phyloP scores from a whole-genome alignment of 1,140 invertebrate genomes.

The Drosophila leontia region DNA sequence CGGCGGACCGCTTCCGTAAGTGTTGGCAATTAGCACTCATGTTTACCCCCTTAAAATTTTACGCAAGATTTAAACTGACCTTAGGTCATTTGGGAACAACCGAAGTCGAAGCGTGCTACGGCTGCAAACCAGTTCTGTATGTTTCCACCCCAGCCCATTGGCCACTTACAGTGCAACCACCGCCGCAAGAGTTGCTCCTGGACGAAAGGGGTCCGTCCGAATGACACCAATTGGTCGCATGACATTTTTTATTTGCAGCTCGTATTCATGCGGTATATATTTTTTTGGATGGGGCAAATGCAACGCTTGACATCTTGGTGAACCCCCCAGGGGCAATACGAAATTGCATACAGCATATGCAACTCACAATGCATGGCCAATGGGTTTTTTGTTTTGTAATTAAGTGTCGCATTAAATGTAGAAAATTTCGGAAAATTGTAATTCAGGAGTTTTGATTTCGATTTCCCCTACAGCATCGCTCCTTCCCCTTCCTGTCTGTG shows the following conservation, averaged over 20 bases:
- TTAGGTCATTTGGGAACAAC: conserved; percentile 59
- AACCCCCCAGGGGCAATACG: conserved; percentile 29
- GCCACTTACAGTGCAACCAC: conserved; percentile 49
- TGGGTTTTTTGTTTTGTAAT: background rate
- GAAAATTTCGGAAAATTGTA: background rate
- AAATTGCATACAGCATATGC: conserved; percentile 28
- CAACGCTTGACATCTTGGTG: conserved; percentile 58
- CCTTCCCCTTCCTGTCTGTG: conserved; percentile 4
- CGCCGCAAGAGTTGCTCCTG: conserved; percentile 37
- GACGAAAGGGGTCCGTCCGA: conserved; percentile 41
- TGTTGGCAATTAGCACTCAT: conserved; percentile 42
- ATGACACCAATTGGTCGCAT: conserved; percentile 65
- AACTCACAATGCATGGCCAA: conserved; percentile 1
- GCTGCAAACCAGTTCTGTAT: conserved; percentile 50
- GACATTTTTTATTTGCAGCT: conserved; percentile 48
- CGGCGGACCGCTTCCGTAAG: conserved; percentile 17
- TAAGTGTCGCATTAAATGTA: conserved; percentile 7
- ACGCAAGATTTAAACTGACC: conserved; percentile 73
- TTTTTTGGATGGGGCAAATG: conserved; percentile 49
- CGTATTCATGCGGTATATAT: conserved; percentile 10
- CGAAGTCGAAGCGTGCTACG: conserved; percentile 20
- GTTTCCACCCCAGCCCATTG: background rate
- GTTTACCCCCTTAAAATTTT: conserved; percentile 47
- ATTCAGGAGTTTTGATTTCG: background rate
- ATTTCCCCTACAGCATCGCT: background rate